phyloP scores from a whole-genome alignment of 2,113 vertebrate species.

The Pyxicephalus adspersus region DNA sequence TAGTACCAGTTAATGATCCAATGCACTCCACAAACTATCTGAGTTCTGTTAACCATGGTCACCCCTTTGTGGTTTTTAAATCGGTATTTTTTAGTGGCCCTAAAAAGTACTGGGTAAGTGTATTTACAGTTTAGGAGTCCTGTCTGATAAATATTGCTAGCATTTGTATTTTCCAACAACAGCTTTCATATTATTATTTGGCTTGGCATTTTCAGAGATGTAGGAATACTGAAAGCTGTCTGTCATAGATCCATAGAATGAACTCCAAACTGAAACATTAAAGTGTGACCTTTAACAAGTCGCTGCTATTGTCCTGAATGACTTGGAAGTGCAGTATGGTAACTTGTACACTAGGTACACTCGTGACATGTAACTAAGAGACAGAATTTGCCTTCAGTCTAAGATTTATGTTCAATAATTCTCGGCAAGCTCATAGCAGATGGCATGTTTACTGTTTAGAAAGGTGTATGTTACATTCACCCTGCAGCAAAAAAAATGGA shows the following conservation, averaged over 20 bases:
- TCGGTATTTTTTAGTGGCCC: too few relatives aligned
- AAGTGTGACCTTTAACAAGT: background rate
- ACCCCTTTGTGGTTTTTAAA: too few relatives aligned
- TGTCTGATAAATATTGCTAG: too few relatives aligned
- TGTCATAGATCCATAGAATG: background rate
- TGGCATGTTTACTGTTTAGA: slow-evolving; percentile 33
- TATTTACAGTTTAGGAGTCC: too few relatives aligned
- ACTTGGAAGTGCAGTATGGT: background rate
- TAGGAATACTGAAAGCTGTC: background rate
- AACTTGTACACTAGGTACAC: background rate
- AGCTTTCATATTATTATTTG: background rate
- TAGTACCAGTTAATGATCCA: too few relatives aligned
- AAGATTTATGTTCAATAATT: background rate
- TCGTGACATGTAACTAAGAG: slow-evolving; percentile 24
- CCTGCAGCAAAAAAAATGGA: slow-evolving; percentile 24
- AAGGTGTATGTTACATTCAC: slow-evolving; percentile 39
- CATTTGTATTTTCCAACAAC: background rate
- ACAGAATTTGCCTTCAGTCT: slow-evolving; percentile 31
- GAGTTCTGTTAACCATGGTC: too few relatives aligned
- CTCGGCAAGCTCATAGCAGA: slow-evolving; percentile 13
- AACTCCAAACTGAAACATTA: background rate
- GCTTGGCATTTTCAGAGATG: background rate
- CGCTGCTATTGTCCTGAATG: background rate
- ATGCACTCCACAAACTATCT: too few relatives aligned
- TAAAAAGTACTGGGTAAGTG: too few relatives aligned